Base-by-base conservation (phyloP, 2,797 vertebrate species). In the Clarias fuscus region DNA sequence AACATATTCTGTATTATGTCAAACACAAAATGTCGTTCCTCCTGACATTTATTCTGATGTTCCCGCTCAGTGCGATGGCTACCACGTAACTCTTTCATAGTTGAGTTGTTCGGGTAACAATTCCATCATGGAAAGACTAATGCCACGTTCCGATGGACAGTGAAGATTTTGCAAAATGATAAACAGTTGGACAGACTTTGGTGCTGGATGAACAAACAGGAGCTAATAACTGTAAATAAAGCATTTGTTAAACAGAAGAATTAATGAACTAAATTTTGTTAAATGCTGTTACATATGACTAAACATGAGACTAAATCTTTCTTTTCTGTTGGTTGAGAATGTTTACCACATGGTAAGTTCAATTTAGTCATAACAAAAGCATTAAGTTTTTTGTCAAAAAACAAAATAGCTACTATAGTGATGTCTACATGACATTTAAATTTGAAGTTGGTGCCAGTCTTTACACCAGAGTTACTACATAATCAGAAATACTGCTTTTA, bases 141-240 rank as follows among this genome's bases (percentile, higher is more conserved):
- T 17, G 5, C 48, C 15, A 40, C 18, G 0, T 15, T n/a, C 20
- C 37, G 24, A 7, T 62, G 77, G 59, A 59, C 17, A 59, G 1
- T 22, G 17, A 33, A 58, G 53, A 40, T 58, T 4, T 13, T 33
- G 33, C 18, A 59, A 33, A 58, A 61, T 14, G 37, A 2, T 22
- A 15, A 24, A 24, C 6, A 78, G 76, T 61, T 37, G 30, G 58
- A 22, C 20, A 59, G n/a, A 58, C 2, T 1, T 77, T 27, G 22
- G 18, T 78, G 30, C 30, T 78, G 58, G 76, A 61, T 61, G 30
- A 62, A 24, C 10, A 61, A 40, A 58, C 5, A 61, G 59, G 62
- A 79, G 43, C 5, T 24, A 40, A 7, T n/a, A 7, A 40, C 40
- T 79, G 22, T 40, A 79, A 79, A 79, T 79, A 79, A 79, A 79